Percentiles rank a stretch among this genome's conserved stretches.
Conservation (phyloP, 2,797 vertebrate genomes). For the Danionella dracula region DNA sequence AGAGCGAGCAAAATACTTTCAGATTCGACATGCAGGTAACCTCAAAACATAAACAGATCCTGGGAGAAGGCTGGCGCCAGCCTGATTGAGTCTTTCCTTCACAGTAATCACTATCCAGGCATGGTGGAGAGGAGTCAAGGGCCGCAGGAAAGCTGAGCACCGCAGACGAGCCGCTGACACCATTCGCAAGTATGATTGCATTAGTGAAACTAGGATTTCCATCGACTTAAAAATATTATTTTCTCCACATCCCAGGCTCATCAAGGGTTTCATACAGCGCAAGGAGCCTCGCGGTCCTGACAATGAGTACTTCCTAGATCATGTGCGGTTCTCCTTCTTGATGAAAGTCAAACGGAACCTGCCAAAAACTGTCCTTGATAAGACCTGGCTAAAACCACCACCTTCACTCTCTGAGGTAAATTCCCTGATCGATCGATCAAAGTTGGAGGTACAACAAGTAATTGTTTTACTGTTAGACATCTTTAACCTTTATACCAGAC, state of each 20-base stretch:
- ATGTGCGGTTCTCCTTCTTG: conserved; percentile 87
- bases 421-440: no score
- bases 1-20: conserved; percentile 83
- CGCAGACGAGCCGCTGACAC: conserved; percentile 82
- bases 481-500: no score
- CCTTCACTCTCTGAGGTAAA: conserved; percentile 79
- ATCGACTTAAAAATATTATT: background rate
- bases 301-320: conserved; percentile 91
- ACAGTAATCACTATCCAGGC: conserved; percentile 89
- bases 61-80: background rate
- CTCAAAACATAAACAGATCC: background rate
- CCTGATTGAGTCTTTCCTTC: background rate
- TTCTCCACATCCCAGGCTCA: conserved; percentile 68
- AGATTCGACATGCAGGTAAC: conserved; percentile 82
- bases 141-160: conserved; percentile 80
- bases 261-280: conserved; percentile 92
- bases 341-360: conserved; percentile 83
- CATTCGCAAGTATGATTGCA: conserved; percentile 71
- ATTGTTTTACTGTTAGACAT: no score
- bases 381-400: conserved; percentile 84
- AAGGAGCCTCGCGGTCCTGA: conserved; percentile 82
- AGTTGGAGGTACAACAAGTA: no score
- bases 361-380: conserved; percentile 84
- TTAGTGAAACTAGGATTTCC: background rate
- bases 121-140: conserved; percentile 91